Evolutionary conservation across 1,140 invertebrate genomes (phyloP).

Genomic region (Uloborus diversus): DNA sequence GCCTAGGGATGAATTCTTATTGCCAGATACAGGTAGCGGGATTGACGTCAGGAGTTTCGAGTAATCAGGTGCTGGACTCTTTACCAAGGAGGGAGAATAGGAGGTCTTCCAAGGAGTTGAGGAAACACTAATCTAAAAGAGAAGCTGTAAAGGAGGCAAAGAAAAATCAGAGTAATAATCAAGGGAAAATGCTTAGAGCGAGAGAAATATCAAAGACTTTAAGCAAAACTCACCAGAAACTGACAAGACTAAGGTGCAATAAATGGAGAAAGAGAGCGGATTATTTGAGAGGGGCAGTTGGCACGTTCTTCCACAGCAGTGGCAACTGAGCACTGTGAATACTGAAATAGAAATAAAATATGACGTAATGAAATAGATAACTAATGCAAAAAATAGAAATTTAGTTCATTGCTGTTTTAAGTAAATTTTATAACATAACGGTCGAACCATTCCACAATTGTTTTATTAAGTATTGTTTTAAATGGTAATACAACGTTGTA

Average conservation of each 20-base stretch:
- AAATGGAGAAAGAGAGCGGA: slow-evolving; percentile 53
- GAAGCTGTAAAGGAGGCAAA: slow-evolving; percentile 37
- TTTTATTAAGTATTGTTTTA: no score
- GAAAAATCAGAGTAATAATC: neutral
- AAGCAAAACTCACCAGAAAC: slow-evolving; percentile 56
- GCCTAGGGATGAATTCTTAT: slow-evolving; percentile 55
- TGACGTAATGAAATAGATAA: neutral
- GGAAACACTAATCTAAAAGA: slow-evolving; percentile 56
- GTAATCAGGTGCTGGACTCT: slow-evolving; percentile 56
- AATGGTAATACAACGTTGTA: no score
- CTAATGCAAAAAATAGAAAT: neutral
- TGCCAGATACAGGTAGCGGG: slow-evolving; percentile 52
- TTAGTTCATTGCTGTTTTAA: no score
- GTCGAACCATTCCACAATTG: no score
- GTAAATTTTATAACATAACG: no score
- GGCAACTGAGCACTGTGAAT: slow-evolving; percentile 59
- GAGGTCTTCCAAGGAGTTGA: slow-evolving; percentile 53
- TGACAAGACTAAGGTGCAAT: slow-evolving; percentile 53
- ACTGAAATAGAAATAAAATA: slow-evolving; percentile 49
- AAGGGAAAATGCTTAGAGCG: neutral
- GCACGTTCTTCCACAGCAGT: slow-evolving; percentile 59
- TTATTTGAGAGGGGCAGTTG: slow-evolving; percentile 54
- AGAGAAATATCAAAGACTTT: neutral
- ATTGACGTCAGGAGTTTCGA: slow-evolving; percentile 48
- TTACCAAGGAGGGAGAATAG: slow-evolving; percentile 57